Conservation (phyloP, 2,797 vertebrate species). For the Peromyscus melanophrys region DNA sequence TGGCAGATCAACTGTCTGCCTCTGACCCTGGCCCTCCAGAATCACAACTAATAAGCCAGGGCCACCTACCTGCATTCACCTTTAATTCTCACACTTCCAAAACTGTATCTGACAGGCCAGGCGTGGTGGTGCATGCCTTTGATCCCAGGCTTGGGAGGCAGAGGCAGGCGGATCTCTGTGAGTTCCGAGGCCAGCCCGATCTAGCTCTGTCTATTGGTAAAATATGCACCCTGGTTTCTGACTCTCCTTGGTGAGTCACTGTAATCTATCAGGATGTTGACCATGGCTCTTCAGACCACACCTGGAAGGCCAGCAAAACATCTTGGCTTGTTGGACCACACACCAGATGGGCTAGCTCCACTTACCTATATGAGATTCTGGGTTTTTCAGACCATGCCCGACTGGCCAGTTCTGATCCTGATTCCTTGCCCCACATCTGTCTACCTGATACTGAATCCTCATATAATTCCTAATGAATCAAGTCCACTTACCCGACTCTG, state of each 20-base stretch:
- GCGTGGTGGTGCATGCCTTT: rapidly evolving
- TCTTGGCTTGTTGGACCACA: neutral
- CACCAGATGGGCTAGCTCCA: neutral
- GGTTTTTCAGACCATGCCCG: neutral
- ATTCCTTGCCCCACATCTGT: neutral
- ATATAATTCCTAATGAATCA: rapidly evolving
- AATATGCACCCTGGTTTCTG: neutral
- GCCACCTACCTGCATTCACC: neutral
- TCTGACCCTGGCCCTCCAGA: neutral
- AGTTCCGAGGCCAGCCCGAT: neutral
- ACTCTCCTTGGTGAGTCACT: neutral
- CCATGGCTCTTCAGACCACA: neutral
- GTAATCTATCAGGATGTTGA: neutral
- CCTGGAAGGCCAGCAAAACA: neutral
- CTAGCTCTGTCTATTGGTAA: neutral
- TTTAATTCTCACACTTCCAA: neutral
- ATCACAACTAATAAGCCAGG: no score
- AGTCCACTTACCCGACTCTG: neutral
- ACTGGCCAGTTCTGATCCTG: neutral
- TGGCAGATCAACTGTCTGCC: neutral
- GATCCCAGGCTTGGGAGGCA: neutral
- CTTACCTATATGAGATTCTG: neutral
- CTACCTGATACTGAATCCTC: neutral
- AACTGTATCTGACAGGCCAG: neutral
- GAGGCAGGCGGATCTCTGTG: neutral